phyloP scores from a whole-genome alignment of 2,888 invertebrate species.

The Endotricha flammealis region DNA sequence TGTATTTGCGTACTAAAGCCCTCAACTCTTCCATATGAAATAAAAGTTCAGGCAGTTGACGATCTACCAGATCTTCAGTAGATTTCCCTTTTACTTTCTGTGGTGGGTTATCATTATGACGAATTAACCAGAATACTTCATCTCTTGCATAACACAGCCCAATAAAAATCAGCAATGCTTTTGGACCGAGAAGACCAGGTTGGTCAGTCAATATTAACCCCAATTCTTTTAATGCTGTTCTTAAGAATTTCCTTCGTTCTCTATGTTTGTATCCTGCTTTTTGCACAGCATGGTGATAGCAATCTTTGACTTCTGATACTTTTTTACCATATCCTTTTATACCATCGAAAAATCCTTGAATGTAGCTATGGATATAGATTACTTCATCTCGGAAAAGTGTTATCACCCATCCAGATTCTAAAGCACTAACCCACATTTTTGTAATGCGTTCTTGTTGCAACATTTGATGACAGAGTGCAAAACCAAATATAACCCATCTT shows the following conservation, averaged over 20 bases:
- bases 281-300: conserved; percentile 92
- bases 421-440: conserved; percentile 93
- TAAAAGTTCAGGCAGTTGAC: conserved; percentile 96
- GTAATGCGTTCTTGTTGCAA: conserved; percentile 90
- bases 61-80: conserved; percentile 95
- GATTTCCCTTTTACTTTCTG: conserved; percentile 91
- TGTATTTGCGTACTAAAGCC: conserved; percentile 95
- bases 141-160: conserved; percentile 96
- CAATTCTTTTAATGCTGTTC: conserved; percentile 96
- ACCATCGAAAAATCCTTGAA: conserved; percentile 94
- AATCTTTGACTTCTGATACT: conserved; percentile 97
- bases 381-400: conserved; percentile 98
- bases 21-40: conserved; percentile 99
- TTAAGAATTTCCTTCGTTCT: conserved; percentile 96
- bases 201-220: conserved; percentile 97
- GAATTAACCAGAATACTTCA: conserved; percentile 97
- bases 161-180: conserved; percentile 97
- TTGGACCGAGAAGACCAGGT: conserved; percentile 97
- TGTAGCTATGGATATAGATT: conserved; percentile 95
- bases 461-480: conserved; percentile 93
- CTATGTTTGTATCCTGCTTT: conserved; percentile 95
- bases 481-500: conserved; percentile 97
- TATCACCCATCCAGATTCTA: conserved; percentile 96
- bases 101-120: conserved; percentile 98
- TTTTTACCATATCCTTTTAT: conserved; percentile 96